phyloP scores from a whole-genome alignment of 2,888 invertebrate genomes.

The Scaptodrosophila latifasciaeformis region DNA sequence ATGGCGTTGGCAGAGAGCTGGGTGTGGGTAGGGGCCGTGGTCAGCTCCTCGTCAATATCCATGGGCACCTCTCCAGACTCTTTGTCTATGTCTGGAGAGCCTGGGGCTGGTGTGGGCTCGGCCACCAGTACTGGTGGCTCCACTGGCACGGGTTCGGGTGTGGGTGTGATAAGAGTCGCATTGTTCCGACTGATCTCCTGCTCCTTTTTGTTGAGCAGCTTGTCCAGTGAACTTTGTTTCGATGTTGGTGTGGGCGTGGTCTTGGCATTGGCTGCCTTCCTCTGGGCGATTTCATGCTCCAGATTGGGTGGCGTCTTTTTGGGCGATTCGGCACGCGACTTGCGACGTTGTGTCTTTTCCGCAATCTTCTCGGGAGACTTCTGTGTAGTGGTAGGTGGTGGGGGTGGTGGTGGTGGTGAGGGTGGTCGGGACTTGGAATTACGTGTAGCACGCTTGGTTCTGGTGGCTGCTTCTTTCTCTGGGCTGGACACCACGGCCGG shows the following conservation, averaged over 20 bases:
- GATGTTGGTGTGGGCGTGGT: too few species aligned
- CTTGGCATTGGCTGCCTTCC: constrained; percentile 65
- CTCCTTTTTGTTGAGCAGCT: constrained; percentile 77
- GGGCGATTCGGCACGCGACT: constrained; percentile 51
- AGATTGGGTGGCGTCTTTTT: constrained; percentile 54
- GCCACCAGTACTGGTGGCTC: background rate
- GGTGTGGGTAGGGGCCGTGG: constrained; percentile 62
- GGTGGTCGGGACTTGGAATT: constrained; percentile 57
- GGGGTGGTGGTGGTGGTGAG: constrained; percentile 19
- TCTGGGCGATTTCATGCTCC: constrained; percentile 72
- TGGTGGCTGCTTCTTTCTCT: constrained; percentile 5
- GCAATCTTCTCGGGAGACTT: too few species aligned
- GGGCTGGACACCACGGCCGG: constrained; percentile 7
- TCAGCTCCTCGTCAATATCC: constrained; percentile 71
- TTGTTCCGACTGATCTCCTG: constrained; percentile 68
- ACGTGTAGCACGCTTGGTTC: constrained; percentile 53
- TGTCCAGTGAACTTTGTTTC: constrained; percentile 77
- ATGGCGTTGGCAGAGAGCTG: constrained; percentile 52
- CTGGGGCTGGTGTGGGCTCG: constrained; percentile 52
- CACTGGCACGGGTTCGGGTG: background rate
- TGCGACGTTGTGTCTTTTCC: constrained; percentile 15
- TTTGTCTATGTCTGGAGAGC: constrained; percentile 20
- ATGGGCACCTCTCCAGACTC: constrained; percentile 68
- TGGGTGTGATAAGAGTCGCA: constrained; percentile 14
- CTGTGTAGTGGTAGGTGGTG: background rate